Conservation (phyloP, 2,113 vertebrate genomes). For the Pholis gunnellus region DNA sequence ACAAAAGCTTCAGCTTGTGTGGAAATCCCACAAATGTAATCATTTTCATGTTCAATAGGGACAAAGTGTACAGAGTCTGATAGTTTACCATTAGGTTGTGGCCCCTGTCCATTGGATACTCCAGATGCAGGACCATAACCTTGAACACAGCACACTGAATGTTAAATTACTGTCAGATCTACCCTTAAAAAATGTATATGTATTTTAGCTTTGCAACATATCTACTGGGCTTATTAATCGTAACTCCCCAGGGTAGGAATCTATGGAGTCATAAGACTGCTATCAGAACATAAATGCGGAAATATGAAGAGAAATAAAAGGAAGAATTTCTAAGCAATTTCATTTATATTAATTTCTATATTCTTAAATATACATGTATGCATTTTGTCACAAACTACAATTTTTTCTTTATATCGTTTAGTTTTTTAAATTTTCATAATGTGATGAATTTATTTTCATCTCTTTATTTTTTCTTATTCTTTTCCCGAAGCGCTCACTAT, state of each 20-base stretch:
- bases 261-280: no score
- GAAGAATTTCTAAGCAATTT: neutral
- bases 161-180: neutral
- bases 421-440: no score
- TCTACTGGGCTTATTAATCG: neutral
- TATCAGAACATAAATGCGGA: neutral
- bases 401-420: no score
- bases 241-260: no score
- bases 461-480: neutral
- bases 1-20: neutral
- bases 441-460: neutral
- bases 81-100: slow-evolving; percentile 59
- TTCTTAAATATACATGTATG: neutral
- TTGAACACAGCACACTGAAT: slow-evolving; percentile 39
- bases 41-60: neutral
- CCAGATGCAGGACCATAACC: slow-evolving; percentile 60
- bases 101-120: slow-evolving; percentile 56
- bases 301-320: neutral
- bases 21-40: neutral
- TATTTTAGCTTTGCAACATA: neutral
- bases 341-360: neutral
- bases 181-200: neutral
- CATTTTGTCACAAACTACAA: no score
- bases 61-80: neutral
- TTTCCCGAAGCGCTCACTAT: no score